phyloP scores from a whole-genome alignment of 1,140 invertebrate genomes.

The Microplitis demolitor region DNA sequence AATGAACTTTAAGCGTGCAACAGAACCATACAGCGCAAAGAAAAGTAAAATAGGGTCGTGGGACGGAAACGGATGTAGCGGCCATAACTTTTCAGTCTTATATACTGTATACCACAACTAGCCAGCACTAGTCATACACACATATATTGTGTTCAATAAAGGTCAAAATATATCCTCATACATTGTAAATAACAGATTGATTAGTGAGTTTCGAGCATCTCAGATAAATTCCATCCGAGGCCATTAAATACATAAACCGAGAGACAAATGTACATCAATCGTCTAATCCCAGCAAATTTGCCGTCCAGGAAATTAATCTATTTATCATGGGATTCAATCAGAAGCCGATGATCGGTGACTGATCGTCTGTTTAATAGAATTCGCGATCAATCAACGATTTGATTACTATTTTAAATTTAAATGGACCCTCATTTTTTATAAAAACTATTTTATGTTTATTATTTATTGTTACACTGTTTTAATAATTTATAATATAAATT shows the following conservation, averaged over 20 bases:
- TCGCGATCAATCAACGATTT: not conserved
- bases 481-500: not conserved
- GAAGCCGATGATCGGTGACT: not conserved
- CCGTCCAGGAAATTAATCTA: slow-evolving; percentile 2
- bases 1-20: slow-evolving; percentile 37
- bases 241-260: not conserved
- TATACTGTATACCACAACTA: not conserved
- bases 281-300: not conserved
- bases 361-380: slow-evolving; percentile 8
- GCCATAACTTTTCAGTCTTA: slow-evolving; percentile 41
- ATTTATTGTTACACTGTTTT: not conserved
- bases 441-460: not conserved
- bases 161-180: no score
- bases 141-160: not conserved
- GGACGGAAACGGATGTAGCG: slow-evolving; percentile 54
- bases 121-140: not conserved
- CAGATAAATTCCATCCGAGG: not conserved
- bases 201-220: no score
- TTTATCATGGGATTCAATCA: slow-evolving; percentile 12
- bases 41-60: slow-evolving; percentile 44
- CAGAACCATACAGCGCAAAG: not conserved
- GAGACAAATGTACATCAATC: not conserved
- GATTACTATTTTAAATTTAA: not conserved
- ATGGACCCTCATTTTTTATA: not conserved
- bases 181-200: no score